Conservation (phyloP, 2,113 vertebrate species). For the Lepus americanus region DNA sequence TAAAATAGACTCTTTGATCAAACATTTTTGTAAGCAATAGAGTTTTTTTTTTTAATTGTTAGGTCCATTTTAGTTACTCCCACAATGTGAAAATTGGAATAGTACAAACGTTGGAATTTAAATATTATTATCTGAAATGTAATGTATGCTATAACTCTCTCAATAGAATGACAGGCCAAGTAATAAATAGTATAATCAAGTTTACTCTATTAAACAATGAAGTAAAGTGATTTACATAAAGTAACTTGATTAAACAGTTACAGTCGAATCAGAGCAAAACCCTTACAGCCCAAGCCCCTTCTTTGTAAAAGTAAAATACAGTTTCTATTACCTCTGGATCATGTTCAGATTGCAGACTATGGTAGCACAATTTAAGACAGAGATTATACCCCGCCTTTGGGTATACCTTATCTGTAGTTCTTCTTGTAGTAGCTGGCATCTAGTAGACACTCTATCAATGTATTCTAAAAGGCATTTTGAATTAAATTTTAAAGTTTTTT, state of each 20-base stretch:
- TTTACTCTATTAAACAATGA: conserved; percentile 74
- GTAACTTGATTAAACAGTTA: conserved; percentile 49
- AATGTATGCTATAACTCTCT: too few species aligned
- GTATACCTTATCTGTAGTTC: not conserved
- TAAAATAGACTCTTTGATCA: not conserved
- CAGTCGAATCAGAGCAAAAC: conserved; percentile 52
- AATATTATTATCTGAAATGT: too few species aligned
- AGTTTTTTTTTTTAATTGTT: conserved; percentile 39
- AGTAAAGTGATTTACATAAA: conserved; percentile 58
- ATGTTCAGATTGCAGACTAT: not conserved
- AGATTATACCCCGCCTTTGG: not conserved
- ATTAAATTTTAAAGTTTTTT: conserved; percentile 58
- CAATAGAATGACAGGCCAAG: too few species aligned
- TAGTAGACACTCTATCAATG: conserved; percentile 29
- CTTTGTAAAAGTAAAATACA: conserved; percentile 29
- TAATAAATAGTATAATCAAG: too few species aligned
- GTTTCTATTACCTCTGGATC: conserved; percentile 27
- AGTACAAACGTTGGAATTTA: conserved; percentile 58
- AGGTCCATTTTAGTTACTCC: conserved; percentile 63
- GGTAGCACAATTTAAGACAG: not conserved
- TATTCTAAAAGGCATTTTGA: not conserved
- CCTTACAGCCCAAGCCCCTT: not conserved
- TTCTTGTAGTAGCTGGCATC: conserved; percentile 10
- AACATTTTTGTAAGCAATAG: not conserved
- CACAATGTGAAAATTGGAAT: conserved; percentile 50